Conservation (phyloP, 2,888 invertebrate species). For the Drosophila engyochracea region DNA sequence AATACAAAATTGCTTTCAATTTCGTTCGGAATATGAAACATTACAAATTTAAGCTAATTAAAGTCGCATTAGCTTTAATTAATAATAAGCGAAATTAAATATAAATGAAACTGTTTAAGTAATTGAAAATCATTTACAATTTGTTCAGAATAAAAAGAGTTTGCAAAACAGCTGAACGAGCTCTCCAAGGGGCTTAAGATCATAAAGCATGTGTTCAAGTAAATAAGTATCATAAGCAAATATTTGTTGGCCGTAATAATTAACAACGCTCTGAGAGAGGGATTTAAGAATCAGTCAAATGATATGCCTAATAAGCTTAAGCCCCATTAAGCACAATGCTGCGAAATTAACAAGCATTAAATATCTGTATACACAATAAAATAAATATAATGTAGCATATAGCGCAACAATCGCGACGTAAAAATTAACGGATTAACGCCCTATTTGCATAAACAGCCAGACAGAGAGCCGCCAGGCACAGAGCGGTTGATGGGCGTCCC, state of each 20-base stretch:
- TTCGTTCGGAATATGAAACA: background rate
- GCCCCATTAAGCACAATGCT: constrained; percentile 18
- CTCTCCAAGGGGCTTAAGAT: background rate
- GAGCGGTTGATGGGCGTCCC: constrained; percentile 28
- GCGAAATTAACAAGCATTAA: constrained; percentile 20
- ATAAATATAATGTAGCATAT: constrained; percentile 29
- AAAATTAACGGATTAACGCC: constrained; percentile 50
- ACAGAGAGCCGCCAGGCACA: constrained; percentile 14
- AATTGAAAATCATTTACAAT: background rate
- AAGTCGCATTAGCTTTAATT: background rate
- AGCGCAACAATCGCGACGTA: constrained; percentile 10
- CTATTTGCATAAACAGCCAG: constrained; percentile 32
- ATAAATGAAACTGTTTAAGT: background rate
- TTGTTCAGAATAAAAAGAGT: background rate
- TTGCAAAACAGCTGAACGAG: background rate
- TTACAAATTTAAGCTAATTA: background rate
- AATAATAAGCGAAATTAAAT: background rate
- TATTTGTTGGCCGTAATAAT: constrained; percentile 5
- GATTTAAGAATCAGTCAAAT: constrained; percentile 1
- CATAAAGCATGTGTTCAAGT: background rate
- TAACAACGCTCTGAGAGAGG: background rate
- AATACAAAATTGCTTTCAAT: background rate
- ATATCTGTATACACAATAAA: constrained; percentile 21
- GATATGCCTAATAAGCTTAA: background rate
- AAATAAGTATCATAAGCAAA: background rate